Evolutionary conservation across 1,140 invertebrate genomes (phyloP), one percentile per base, ranked within the genome.

Genomic region (Ceratina australensis): DNA sequence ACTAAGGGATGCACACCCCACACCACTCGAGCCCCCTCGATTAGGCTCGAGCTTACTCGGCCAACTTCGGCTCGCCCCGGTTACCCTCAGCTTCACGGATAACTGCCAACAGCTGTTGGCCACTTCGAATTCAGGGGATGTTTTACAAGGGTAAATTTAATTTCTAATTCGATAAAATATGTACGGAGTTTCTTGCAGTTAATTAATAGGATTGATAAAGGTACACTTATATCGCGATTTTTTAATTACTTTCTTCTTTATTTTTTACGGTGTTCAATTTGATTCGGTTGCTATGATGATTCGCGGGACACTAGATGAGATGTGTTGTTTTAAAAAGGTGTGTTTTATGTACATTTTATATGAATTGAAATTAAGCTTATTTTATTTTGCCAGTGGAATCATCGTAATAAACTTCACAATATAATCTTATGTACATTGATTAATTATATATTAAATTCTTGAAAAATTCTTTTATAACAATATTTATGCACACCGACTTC

Each of bases 1-100:
- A 91, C 87, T 91, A 86, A 89, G 75, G 75, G 83, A 82, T 81
- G 78, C 28, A 59, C 74, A 50, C 74, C 83, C 83, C 83, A 78
- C 78, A 74, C 82, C 73, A 73, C 71, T 67, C 64, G 42, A 59
- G n/a, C 24, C n/a, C 50, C 47, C 63, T 59, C 61, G 61, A 42
- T 63, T 33, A 47, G 18, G n/a, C 72, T 87, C 84, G 84, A 54
- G 52, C 22, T 7, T 57, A 24, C 56, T 72, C 87, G 86, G 63
- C 47, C 20, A 49, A 64, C 76, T 66, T 87, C 87, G 86, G 78
- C 24, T 59, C 42, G 13, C 20, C 13, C 22, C 71, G 54, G 61
- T 61, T 28, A 56, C 54, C 47, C 20, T 2, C 0, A 5, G 20
- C n/a, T 65, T 66, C 26, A 20, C 49, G 47, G 10, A 15, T 24